phyloP scores from a whole-genome alignment of 2,888 invertebrate genomes.

The Pemphredon lugubris region DNA sequence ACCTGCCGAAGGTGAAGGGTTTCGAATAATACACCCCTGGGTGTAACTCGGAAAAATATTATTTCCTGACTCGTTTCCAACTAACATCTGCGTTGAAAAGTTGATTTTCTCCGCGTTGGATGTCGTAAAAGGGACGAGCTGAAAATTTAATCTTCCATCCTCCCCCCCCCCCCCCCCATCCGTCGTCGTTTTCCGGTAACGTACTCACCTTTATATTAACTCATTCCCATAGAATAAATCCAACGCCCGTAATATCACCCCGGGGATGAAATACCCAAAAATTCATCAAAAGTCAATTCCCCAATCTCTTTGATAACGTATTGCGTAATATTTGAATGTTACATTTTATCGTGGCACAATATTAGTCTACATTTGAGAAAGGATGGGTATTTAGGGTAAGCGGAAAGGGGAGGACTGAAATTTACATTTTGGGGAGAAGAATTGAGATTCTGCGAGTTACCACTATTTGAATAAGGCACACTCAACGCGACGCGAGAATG shows the following conservation, averaged over 20 bases:
- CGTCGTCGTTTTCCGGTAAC: neutral
- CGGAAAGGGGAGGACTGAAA: no score
- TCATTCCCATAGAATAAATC: neutral
- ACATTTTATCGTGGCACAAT: neutral
- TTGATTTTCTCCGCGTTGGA: neutral
- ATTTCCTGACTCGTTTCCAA: neutral
- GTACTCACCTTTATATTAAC: constrained; percentile 5
- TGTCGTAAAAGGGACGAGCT: constrained; percentile 8
- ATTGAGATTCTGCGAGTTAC: no score
- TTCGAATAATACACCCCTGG: no score
- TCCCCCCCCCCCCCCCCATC: no score
- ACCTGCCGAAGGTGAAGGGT: no score
- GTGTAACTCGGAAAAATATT: neutral
- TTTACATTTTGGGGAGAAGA: no score
- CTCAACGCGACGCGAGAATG: no score
- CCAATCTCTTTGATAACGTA: neutral
- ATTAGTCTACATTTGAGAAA: no score
- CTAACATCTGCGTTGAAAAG: neutral
- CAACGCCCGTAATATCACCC: neutral
- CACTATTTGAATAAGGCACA: no score
- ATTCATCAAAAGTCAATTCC: neutral
- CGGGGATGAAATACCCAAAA: neutral
- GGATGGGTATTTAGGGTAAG: no score
- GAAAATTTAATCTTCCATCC: constrained; percentile 23
- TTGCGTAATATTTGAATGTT: neutral